Conservation (phyloP, 2,888 invertebrate genomes). For the Zaprionus lineosus region DNA sequence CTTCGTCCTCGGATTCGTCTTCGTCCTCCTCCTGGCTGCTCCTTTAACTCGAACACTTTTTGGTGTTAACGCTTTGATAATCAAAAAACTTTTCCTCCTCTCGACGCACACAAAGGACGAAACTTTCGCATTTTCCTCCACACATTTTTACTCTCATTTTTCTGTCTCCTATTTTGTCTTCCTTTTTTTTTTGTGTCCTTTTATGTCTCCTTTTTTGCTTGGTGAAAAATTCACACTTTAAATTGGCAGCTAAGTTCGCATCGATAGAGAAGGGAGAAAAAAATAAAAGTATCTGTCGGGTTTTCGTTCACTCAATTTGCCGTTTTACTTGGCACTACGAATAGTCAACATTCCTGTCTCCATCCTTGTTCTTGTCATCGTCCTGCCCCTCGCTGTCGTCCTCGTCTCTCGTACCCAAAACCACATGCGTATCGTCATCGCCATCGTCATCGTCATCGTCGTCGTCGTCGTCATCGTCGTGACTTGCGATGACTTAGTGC, state of each 20-base stretch:
- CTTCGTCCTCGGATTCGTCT: slow-evolving; percentile 37
- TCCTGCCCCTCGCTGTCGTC: slow-evolving; percentile 23
- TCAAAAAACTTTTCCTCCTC: slow-evolving; percentile 72
- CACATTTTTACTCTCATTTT: neutral
- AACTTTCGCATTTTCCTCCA: slow-evolving; percentile 62
- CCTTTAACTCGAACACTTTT: slow-evolving; percentile 68
- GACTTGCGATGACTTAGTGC: slow-evolving; percentile 48
- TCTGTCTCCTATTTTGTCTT: slow-evolving; percentile 8
- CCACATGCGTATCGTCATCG: too few species aligned
- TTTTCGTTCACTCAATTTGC: slow-evolving; percentile 78
- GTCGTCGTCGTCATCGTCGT: slow-evolving; percentile 26
- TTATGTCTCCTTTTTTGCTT: slow-evolving; percentile 7
- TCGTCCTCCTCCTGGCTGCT: slow-evolving; percentile 33
- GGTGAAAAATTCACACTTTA: slow-evolving; percentile 62
- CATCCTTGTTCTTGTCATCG: slow-evolving; percentile 4
- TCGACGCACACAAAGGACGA: slow-evolving; percentile 74
- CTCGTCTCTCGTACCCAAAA: too few species aligned
- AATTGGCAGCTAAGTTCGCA: slow-evolving; percentile 36
- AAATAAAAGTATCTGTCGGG: slow-evolving; percentile 44
- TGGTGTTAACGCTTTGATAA: slow-evolving; percentile 76
- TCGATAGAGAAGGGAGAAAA: slow-evolving; percentile 33
- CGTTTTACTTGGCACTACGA: slow-evolving; percentile 56
- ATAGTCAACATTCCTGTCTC: slow-evolving; percentile 11
- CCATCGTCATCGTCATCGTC: slow-evolving; percentile 22
- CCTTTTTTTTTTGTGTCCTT: slow-evolving; percentile 19